These are phyloP conservation scores for Limosa lapponica DNA, from an alignment of 2,797 vertebrate genomes.

Conservation along the genomic window DNA sequence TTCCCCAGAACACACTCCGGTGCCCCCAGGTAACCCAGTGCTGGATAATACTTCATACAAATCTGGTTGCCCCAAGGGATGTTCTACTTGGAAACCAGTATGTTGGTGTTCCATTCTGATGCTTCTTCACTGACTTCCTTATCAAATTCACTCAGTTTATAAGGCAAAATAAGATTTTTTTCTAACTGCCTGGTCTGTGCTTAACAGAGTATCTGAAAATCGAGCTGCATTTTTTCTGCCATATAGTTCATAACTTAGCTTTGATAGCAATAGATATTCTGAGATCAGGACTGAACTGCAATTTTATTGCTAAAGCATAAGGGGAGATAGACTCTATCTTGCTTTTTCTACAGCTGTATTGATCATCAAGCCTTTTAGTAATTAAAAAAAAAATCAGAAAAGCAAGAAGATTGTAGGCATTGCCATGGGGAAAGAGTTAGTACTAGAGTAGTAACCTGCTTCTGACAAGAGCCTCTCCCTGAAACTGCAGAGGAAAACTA, in stretches of 20 bases:
- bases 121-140: neutral
- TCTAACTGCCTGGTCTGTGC: neutral
- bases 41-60: neutral
- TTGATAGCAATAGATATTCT: neutral
- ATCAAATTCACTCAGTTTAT: neutral
- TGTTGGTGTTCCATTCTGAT: neutral
- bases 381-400: neutral
- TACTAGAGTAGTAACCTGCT: neutral
- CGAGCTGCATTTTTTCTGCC: neutral
- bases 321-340: neutral
- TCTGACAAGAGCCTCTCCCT: neutral
- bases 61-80: neutral
- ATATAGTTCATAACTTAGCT: neutral
- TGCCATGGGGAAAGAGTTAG: neutral
- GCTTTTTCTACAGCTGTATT: neutral
- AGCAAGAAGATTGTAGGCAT: neutral
- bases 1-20: neutral
- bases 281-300: neutral
- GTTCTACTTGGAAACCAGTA: neutral
- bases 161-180: constrained; percentile 2
- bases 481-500: neutral
- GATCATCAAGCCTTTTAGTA: neutral
- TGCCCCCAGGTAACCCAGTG: neutral
- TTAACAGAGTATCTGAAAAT: constrained; percentile 20
- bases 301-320: constrained; percentile 10